Percentiles rank a stretch among this genome's conserved stretches.
These are phyloP conservation scores for Oreotrochilus melanogaster DNA, from an alignment of 2,113 vertebrate species.

Conservation along the genomic window DNA sequence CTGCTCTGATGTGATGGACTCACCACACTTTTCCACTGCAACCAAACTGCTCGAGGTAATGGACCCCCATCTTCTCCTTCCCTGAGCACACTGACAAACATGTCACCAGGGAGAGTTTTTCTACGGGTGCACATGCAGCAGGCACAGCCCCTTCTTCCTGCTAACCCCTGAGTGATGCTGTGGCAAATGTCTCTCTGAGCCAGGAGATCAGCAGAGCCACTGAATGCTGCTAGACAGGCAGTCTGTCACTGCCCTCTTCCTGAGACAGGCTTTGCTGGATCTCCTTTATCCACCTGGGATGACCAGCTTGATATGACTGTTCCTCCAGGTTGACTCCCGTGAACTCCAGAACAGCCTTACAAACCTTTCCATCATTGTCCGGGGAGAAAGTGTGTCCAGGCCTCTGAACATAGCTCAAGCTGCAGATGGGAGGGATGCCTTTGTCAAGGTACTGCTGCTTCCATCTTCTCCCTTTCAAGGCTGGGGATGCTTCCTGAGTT, in stretches of 20 bases:
- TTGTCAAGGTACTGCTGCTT: constrained; percentile 87
- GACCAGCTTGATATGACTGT: background rate
- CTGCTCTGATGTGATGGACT: constrained; percentile 82
- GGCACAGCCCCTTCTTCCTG: background rate
- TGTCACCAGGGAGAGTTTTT: background rate
- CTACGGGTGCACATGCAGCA: background rate
- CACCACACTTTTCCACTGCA: constrained; percentile 80
- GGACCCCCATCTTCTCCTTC: background rate
- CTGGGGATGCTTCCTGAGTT: background rate
- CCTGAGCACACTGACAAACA: background rate
- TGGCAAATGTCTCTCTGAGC: background rate
- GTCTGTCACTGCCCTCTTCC: background rate
- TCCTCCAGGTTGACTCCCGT: constrained; percentile 83
- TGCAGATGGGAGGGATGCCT: constrained; percentile 88
- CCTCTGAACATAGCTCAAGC: constrained; percentile 86
- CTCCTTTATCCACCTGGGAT: background rate
- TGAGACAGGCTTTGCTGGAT: background rate
- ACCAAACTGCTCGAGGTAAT: constrained; percentile 89
- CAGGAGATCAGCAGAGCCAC: background rate
- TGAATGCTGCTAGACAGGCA: background rate
- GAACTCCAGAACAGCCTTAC: constrained; percentile 85
- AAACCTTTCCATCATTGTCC: constrained; percentile 87
- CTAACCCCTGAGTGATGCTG: background rate
- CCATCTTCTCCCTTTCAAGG: background rate
- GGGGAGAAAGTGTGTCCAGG: constrained; percentile 87